phyloP scores from a whole-genome alignment of 2,888 invertebrate genomes.

The Apotomis turbidana region DNA sequence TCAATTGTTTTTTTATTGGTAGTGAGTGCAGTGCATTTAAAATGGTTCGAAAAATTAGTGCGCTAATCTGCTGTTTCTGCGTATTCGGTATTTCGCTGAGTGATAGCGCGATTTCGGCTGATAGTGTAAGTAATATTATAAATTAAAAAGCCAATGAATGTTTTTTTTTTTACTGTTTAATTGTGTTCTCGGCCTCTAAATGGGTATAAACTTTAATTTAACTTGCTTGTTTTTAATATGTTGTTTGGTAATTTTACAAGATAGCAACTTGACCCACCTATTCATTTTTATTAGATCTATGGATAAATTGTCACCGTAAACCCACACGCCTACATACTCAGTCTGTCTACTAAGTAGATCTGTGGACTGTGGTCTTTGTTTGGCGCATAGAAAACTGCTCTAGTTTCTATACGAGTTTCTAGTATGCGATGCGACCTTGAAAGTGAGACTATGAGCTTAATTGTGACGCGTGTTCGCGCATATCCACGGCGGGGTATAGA shows the following conservation, averaged over 20 bases:
- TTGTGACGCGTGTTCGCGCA: conserved; percentile 21
- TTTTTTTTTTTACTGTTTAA: too few species aligned
- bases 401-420: conserved; percentile 67
- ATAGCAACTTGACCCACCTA: too few species aligned
- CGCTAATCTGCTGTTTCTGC: conserved; percentile 72
- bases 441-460: conserved; percentile 47
- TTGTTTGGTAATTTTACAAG: too few species aligned
- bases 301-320: too few species aligned
- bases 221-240: too few species aligned
- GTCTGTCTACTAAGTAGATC: background rate
- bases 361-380: conserved; percentile 15
- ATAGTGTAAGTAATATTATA: conserved; percentile 65
- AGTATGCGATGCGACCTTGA: conserved; percentile 63
- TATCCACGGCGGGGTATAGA: background rate
- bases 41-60: conserved; percentile 79
- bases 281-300: too few species aligned
- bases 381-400: conserved; percentile 53
- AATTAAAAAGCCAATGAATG: background rate
- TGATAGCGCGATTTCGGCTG: conserved; percentile 76
- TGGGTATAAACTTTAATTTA: too few species aligned
- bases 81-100: conserved; percentile 74
- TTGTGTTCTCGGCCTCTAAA: too few species aligned
- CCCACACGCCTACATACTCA: too few species aligned
- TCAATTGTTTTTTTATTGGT: conserved; percentile 39
- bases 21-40: conserved; percentile 51